Evolutionary conservation across 2,797 vertebrate species (phyloP).

Genomic region (Lemur catta): DNA sequence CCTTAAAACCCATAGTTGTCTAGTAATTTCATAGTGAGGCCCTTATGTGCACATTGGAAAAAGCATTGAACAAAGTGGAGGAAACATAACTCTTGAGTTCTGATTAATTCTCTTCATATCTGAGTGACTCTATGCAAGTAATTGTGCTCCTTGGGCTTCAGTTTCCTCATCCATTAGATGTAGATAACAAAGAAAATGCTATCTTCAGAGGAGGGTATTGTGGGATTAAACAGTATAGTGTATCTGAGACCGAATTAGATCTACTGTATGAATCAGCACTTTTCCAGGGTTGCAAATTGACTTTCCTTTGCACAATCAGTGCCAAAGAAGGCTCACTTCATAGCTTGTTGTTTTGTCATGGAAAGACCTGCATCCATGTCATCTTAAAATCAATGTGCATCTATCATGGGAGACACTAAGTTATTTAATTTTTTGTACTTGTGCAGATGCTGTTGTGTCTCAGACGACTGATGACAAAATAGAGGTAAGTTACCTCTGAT

Average conservation of each 20-base stretch:
- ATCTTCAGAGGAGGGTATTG: background rate
- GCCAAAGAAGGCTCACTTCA: background rate
- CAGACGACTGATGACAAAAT: fast-evolving
- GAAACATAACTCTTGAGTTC: background rate
- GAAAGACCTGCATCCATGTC: background rate
- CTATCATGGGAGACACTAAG: background rate
- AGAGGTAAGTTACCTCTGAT: background rate
- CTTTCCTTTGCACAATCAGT: background rate
- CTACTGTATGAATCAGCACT: background rate
- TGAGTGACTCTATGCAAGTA: too few species aligned
- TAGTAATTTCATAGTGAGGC: background rate
- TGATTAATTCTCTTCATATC: background rate
- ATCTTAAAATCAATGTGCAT: background rate
- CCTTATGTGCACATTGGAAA: background rate
- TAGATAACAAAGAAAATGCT: background rate
- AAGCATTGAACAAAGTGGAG: background rate
- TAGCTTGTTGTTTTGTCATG: too few species aligned
- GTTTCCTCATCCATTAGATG: background rate
- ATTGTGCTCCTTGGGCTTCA: background rate
- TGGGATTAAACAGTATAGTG: background rate
- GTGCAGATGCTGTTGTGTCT: background rate
- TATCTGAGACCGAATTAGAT: background rate
- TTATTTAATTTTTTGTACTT: background rate
- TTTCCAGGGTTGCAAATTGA: background rate
- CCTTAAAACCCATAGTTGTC: too few species aligned